phyloP scores from a whole-genome alignment of 1,140 invertebrate species.

The Platorchestia sp. region DNA sequence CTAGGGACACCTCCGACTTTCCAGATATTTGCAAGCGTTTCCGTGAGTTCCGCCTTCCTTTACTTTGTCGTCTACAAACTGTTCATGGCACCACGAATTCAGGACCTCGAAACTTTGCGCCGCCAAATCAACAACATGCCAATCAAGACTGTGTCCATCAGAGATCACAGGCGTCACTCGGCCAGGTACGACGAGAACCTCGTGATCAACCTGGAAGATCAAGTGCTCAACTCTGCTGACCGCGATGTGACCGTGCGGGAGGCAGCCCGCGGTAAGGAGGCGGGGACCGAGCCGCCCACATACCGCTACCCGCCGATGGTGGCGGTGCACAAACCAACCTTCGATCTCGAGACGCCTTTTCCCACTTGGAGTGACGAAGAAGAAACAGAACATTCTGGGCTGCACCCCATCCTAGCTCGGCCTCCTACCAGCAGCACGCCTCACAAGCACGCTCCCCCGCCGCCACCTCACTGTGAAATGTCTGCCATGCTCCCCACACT shows the following conservation, averaged over 20 bases:
- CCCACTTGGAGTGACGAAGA: constrained; percentile 42
- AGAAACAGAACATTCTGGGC: background rate
- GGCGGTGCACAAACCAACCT: background rate
- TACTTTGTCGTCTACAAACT: constrained; percentile 64
- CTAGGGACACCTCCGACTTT: constrained; percentile 60
- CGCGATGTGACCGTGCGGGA: background rate
- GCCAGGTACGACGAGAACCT: background rate
- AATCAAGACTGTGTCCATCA: constrained; percentile 60
- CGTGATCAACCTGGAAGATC: background rate
- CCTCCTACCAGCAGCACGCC: background rate
- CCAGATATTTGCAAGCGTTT: constrained; percentile 63
- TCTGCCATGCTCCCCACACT: background rate
- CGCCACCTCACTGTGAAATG: background rate
- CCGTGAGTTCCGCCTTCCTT: constrained; percentile 56
- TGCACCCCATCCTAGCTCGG: background rate
- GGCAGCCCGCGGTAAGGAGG: background rate
- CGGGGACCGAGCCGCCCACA: background rate
- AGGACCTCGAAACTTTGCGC: constrained; percentile 32
- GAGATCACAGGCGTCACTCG: constrained; percentile 50
- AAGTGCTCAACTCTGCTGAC: background rate
- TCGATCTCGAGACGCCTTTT: constrained; percentile 19
- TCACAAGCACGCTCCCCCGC: background rate
- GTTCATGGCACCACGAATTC: constrained; percentile 56
- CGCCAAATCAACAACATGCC: constrained; percentile 63
- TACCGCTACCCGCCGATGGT: background rate